Evolutionary conservation across 2,113 vertebrate species (phyloP), one percentile per base, ranked within the genome.

Genomic region (Serinus canaria): DNA sequence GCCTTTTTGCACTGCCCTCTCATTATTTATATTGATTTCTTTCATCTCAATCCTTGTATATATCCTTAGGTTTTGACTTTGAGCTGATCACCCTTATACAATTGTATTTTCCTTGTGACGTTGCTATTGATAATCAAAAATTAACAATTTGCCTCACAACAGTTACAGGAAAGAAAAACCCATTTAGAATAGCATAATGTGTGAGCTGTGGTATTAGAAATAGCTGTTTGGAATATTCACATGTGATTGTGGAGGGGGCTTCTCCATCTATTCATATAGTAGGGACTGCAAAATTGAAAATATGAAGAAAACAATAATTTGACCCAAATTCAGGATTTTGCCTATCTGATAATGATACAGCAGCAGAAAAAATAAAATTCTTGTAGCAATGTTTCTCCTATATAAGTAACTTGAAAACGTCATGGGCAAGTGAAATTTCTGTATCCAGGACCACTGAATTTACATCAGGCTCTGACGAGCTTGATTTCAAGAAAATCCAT

Each of bases 21-120:
- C 27, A 11, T 94, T 95, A 91, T 78, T 96, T 96, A 17, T 82
- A 96, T 94, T 2, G 68, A 86, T 95, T 92, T 83, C 83, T 78
- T 97, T 94, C 72, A 79, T 94, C 95, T 93, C 69, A 74, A 28
- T 81, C 43, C 46, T 81, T 87, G 55, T 89, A 83, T 78, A 85
- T n/a, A n/a, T n/a, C n/a, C 49, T 94, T 89, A 10, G 2, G 39
- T 43, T 95, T 89, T 86, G 66, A 92, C 89, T 88, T 82, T 77
- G 55, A 82, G 59, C 30, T 92, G 69, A 90, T 94, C 25, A 35
- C 17, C 67, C 68, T 90, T 81, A 59, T 74, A 67, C 53, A 60
- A 35, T 67, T 78, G 41, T 43, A 56, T 86, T 92, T 96, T 86
- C 60, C 66, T 93, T 53, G 77, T 95, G 86, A 90, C 53, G 74